A percentile compares a stretch with the other conserved stretches of the same genome.
These are phyloP conservation scores for Brachionus koreanus DNA, from an alignment of 1,140 invertebrate genomes.

Conservation along the genomic window DNA sequence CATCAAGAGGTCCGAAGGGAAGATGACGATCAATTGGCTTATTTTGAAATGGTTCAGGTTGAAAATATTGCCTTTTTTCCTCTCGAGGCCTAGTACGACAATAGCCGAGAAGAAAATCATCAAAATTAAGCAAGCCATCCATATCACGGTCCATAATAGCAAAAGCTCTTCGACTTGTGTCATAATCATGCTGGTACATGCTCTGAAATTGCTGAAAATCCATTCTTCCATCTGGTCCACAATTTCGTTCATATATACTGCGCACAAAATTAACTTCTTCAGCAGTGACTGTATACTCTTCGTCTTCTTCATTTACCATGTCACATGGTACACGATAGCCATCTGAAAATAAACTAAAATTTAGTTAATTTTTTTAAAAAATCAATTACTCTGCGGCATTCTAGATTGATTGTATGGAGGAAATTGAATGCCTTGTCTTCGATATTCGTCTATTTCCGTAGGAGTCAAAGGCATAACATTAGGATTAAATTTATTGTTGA, in stretches of 20 bases:
- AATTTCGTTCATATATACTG: neutral
- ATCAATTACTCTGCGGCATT: neutral
- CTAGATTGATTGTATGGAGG: neutral
- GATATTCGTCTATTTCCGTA: neutral
- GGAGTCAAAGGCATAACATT: neutral
- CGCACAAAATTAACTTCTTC: neutral
- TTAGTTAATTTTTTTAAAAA: neutral
- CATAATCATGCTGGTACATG: neutral
- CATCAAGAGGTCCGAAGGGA: constrained; percentile 25
- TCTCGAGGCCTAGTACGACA: neutral
- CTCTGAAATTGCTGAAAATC: constrained; percentile 11
- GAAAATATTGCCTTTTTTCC: neutral
- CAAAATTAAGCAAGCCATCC: constrained; percentile 21
- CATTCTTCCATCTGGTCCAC: constrained; percentile 33
- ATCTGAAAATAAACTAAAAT: neutral
- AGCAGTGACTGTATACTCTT: constrained; percentile 6
- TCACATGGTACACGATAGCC: neutral
- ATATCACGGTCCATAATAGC: neutral
- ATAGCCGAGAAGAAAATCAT: constrained; percentile 34
- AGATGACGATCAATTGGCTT: neutral
- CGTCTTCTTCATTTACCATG: neutral
- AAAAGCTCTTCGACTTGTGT: neutral
- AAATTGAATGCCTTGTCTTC: neutral
- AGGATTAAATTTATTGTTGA: neutral
- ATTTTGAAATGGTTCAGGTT: neutral